Conservation (phyloP, 2,888 invertebrate genomes). For the Pheosia gnoma region DNA sequence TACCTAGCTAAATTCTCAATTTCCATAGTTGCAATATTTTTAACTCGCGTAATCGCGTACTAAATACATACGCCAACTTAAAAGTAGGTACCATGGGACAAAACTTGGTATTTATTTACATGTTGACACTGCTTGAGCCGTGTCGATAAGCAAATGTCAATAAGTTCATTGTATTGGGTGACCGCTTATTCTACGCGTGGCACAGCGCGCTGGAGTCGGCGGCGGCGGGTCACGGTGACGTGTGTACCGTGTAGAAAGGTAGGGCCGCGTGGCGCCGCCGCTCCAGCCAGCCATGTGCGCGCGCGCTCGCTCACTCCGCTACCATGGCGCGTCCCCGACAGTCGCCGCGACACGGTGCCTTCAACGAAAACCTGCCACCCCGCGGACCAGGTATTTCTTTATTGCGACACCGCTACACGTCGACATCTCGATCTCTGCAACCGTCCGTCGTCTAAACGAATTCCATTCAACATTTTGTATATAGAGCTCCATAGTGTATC, state of each 20-base stretch:
- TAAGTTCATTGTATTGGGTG: neutral
- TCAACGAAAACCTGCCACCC: constrained; percentile 74
- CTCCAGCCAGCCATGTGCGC: constrained; percentile 53
- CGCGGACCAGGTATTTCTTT: constrained; percentile 75
- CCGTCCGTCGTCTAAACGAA: neutral
- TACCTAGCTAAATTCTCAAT: neutral
- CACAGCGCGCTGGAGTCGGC: constrained; percentile 18
- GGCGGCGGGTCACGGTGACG: constrained; percentile 49
- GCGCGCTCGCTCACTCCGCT: constrained; percentile 69
- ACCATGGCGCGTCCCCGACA: constrained; percentile 80
- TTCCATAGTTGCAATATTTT: neutral
- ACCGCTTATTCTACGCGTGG: constrained; percentile 25
- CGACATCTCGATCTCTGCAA: constrained; percentile 4
- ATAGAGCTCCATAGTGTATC: neutral
- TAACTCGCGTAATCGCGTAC: neutral
- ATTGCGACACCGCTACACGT: constrained; percentile 12
- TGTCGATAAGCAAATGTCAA: constrained; percentile 7
- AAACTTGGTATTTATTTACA: neutral
- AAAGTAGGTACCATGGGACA: too few relatives aligned
- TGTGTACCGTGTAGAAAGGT: constrained; percentile 49
- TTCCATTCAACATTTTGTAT: neutral
- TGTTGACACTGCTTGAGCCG: neutral
- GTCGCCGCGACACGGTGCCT: constrained; percentile 77
- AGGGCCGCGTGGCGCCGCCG: constrained; percentile 64
- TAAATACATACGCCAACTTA: too few relatives aligned